A percentile compares a stretch with the other conserved stretches of the same genome.
These are phyloP conservation scores for Asobara japonica DNA, from an alignment of 1,140 invertebrate species.

Conservation along the genomic window DNA sequence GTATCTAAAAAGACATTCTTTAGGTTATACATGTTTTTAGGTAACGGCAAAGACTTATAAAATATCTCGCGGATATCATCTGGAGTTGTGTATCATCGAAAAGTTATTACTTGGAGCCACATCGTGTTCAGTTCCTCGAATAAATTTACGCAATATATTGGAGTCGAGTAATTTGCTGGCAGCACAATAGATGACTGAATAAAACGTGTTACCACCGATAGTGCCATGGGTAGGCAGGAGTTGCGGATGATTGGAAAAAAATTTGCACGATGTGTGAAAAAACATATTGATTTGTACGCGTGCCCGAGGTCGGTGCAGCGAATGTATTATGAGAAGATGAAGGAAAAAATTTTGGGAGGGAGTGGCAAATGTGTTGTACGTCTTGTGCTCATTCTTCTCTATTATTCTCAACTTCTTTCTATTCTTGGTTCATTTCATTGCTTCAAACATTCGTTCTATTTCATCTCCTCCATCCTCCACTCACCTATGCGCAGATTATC, in stretches of 20 bases:
- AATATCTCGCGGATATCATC: too few species aligned
- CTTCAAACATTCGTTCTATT: background rate
- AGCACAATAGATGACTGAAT: slow-evolving; percentile 13
- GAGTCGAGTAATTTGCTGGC: too few species aligned
- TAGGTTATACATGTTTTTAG: too few species aligned
- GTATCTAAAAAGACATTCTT: too few species aligned
- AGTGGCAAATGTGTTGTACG: slow-evolving; percentile 29
- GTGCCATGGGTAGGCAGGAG: background rate
- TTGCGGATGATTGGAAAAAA: slow-evolving; percentile 49
- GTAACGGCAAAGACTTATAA: too few species aligned
- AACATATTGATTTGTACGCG: slow-evolving; percentile 58
- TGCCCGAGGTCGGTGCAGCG: slow-evolving; percentile 44
- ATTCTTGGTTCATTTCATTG: background rate
- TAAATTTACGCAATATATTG: too few species aligned
- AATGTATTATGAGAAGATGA: background rate
- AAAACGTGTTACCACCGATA: slow-evolving; percentile 2
- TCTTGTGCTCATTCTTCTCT: slow-evolving; percentile 16
- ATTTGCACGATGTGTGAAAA: slow-evolving; percentile 49
- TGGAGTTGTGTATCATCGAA: too few species aligned
- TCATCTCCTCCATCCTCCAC: background rate
- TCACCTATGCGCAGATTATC: background rate
- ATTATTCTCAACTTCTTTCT: slow-evolving; percentile 15
- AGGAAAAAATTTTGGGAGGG: background rate
- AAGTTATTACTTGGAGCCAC: too few species aligned
- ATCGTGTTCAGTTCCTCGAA: too few species aligned